Conservation (phyloP, 1,140 invertebrate species). For the Steinernema feltiae region DNA sequence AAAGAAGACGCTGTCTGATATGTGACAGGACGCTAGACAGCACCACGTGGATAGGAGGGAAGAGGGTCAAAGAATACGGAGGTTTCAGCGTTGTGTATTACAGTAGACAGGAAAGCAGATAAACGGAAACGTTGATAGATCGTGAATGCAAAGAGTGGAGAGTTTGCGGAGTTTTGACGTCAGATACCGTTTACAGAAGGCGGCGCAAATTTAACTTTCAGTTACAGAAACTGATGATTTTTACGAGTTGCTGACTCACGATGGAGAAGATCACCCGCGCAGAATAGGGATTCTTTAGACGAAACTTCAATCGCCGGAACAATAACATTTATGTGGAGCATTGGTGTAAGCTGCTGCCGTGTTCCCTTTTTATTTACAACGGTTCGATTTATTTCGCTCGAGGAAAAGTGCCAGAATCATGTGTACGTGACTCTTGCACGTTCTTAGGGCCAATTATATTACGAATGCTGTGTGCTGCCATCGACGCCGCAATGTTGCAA, state of each 20-base stretch:
- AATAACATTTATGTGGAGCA: too few relatives aligned
- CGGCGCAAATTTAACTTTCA: not conserved
- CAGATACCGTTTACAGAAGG: not conserved
- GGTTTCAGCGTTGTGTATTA: not conserved
- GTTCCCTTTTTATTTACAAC: not conserved
- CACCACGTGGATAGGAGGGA: not conserved
- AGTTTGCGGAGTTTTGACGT: not conserved
- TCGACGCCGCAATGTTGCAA: not conserved
- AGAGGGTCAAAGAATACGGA: not conserved
- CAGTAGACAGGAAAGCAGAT: not conserved
- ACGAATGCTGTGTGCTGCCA: not conserved
- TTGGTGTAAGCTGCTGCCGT: not conserved
- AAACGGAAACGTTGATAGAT: not conserved
- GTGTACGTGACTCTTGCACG: constrained; percentile 10
- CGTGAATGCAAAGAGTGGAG: not conserved
- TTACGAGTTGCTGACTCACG: too few relatives aligned
- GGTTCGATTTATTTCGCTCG: not conserved
- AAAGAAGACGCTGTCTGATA: too few relatives aligned
- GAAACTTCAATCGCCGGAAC: too few relatives aligned
- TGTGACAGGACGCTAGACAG: not conserved
- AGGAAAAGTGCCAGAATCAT: not conserved
- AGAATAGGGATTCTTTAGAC: too few relatives aligned
- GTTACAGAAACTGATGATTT: too few relatives aligned
- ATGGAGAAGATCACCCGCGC: too few relatives aligned
- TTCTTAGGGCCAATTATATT: constrained; percentile 3